Conservation (phyloP, 2,113 vertebrate species). For the Pedetes capensis region DNA sequence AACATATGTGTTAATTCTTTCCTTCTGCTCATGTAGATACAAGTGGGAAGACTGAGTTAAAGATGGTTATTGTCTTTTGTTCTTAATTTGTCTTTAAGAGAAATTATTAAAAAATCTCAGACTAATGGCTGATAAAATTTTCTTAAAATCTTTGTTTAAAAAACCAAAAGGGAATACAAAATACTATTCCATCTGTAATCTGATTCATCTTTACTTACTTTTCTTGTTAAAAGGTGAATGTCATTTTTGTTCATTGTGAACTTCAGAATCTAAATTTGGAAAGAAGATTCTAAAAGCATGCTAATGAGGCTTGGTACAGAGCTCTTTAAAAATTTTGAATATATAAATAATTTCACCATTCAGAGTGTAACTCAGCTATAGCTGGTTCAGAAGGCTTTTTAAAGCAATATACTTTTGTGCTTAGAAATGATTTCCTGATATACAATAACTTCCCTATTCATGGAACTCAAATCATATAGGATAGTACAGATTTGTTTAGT, state of each 20-base stretch:
- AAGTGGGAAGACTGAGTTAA: neutral
- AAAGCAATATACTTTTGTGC: neutral
- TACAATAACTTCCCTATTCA: neutral
- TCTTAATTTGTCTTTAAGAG: neutral
- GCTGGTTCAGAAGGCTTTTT: neutral
- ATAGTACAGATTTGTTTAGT: neutral
- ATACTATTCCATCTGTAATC: neutral
- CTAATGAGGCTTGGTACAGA: neutral
- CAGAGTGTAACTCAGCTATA: neutral
- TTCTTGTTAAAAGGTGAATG: constrained; percentile 30
- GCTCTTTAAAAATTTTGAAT: constrained; percentile 13
- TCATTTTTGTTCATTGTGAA: constrained; percentile 7
- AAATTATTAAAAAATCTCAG: neutral
- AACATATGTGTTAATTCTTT: neutral
- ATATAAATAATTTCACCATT: constrained; percentile 17
- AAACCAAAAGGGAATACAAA: neutral
- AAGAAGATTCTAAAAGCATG: constrained; percentile 33
- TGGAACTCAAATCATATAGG: neutral
- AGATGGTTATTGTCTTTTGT: neutral
- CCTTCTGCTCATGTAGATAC: neutral
- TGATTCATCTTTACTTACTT: constrained; percentile 27
- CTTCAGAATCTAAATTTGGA: constrained; percentile 50
- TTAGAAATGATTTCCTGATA: constrained; percentile 1
- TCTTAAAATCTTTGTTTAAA: constrained; percentile 24
- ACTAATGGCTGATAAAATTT: neutral